These are phyloP conservation scores for Accipiter cooperii DNA, from an alignment of 2,113 vertebrate genomes.

Conservation along the genomic window DNA sequence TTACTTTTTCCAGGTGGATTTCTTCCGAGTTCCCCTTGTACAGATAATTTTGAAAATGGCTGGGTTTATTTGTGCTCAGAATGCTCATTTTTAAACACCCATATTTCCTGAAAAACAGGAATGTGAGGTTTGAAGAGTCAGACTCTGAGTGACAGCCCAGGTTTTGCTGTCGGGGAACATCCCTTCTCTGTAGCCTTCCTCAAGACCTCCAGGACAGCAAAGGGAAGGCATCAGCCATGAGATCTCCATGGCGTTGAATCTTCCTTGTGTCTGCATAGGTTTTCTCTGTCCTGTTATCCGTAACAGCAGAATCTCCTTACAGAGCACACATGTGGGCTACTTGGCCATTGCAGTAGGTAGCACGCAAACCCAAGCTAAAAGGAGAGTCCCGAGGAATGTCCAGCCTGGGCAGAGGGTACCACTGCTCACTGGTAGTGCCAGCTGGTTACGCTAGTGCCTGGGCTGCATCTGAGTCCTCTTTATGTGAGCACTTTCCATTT, in stretches of 20 bases:
- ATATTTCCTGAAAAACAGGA: background rate
- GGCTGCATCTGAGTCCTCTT: background rate
- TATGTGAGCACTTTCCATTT: background rate
- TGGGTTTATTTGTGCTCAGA: background rate
- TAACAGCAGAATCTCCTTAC: background rate
- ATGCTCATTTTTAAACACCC: background rate
- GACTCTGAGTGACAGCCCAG: background rate
- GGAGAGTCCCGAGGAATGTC: background rate
- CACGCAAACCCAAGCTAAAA: background rate
- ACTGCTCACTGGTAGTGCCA: background rate
- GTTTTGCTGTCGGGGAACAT: background rate
- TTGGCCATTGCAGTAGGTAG: background rate
- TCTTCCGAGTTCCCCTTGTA: background rate
- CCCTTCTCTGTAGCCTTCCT: background rate
- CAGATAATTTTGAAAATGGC: background rate
- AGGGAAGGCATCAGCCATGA: background rate
- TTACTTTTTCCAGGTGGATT: background rate
- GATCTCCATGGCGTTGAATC: background rate
- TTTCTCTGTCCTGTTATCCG: background rate
- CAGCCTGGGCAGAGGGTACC: background rate
- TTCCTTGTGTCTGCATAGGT: background rate
- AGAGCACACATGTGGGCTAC: background rate
- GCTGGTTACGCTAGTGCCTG: background rate
- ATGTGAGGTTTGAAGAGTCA: rapidly evolving
- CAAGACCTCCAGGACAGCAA: background rate